These are phyloP conservation scores for Lophius piscatorius DNA, from an alignment of 2,113 vertebrate genomes.

Conservation along the genomic window DNA sequence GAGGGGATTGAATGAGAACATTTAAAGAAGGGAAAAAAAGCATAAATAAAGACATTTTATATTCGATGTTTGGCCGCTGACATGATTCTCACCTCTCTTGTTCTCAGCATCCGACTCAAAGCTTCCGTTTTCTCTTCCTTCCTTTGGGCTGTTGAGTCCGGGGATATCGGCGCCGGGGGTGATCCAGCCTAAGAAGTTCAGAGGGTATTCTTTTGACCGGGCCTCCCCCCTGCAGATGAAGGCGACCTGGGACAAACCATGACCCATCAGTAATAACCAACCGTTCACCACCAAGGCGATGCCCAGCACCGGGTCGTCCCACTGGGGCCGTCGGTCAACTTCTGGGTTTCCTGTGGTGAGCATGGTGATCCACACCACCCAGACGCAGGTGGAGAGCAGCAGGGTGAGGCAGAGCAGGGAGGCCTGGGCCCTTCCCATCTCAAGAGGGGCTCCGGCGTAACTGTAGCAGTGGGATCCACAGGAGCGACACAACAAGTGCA, in stretches of 20 bases:
- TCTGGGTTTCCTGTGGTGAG: constrained; percentile 74
- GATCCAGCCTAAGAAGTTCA: constrained; percentile 76
- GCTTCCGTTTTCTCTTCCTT: constrained; percentile 73
- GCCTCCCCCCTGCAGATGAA: constrained; percentile 76
- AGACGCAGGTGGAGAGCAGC: constrained; percentile 83
- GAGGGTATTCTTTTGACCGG: constrained; percentile 54
- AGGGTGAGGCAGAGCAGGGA: constrained; percentile 80
- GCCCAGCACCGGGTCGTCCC: constrained; percentile 89
- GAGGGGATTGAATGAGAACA: too few relatives aligned
- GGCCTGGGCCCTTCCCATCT: constrained; percentile 79
- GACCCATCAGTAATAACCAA: constrained; percentile 87
- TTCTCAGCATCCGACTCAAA: constrained; percentile 64
- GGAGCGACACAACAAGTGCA: constrained; percentile 73
- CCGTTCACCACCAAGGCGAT: constrained; percentile 87
- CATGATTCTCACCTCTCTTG: constrained; percentile 61
- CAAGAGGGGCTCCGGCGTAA: constrained; percentile 62
- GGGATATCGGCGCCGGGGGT: constrained; percentile 53
- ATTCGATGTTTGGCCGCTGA: neutral
- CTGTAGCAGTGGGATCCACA: constrained; percentile 68
- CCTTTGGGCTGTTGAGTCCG: constrained; percentile 50
- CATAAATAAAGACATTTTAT: too few relatives aligned
- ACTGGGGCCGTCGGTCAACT: constrained; percentile 33
- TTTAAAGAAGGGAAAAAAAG: too few relatives aligned
- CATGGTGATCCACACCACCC: constrained; percentile 90
- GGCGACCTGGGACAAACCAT: constrained; percentile 82